A percentile compares a stretch with the other conserved stretches of the same genome.
phyloP scores from a whole-genome alignment of 2,888 invertebrate genomes.

The Latrodectus elegans region DNA sequence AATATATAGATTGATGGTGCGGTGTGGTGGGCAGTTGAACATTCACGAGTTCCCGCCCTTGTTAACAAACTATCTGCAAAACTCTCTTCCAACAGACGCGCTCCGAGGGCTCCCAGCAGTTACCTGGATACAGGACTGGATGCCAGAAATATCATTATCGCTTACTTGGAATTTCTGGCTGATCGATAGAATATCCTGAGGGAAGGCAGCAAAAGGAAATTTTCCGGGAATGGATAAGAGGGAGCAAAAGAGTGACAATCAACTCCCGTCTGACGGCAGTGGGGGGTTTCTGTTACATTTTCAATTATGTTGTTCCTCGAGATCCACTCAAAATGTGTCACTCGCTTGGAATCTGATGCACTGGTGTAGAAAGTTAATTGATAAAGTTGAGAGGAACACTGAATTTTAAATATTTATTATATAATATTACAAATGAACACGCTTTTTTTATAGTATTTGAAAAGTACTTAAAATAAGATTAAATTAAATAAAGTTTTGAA shows the following conservation, averaged over 20 bases:
- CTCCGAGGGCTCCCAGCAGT: constrained; percentile 16
- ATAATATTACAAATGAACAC: no score
- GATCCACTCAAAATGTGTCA: background rate
- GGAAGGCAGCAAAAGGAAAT: constrained; percentile 25
- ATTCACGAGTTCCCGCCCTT: background rate
- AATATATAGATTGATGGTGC: background rate
- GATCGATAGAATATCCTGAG: constrained; percentile 34
- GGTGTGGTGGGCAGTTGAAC: background rate
- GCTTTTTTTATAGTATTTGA: no score
- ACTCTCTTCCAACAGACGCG: constrained; percentile 12
- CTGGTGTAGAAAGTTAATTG: background rate
- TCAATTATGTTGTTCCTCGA: constrained; percentile 22
- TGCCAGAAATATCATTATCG: constrained; percentile 51
- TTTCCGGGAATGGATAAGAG: constrained; percentile 3
- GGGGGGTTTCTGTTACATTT: constrained; percentile 30
- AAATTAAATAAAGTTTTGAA: no score
- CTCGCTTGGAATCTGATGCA: background rate
- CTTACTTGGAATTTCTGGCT: constrained; percentile 37
- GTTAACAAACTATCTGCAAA: background rate
- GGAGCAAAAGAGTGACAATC: constrained; percentile 7
- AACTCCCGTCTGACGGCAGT: constrained; percentile 11
- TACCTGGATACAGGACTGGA: constrained; percentile 19
- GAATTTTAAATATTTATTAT: no score
- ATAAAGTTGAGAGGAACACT: background rate
- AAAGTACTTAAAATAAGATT: no score